These are phyloP conservation scores for Neuroscelio doddi DNA, from an alignment of 2,888 invertebrate species.

Conservation along the genomic window DNA sequence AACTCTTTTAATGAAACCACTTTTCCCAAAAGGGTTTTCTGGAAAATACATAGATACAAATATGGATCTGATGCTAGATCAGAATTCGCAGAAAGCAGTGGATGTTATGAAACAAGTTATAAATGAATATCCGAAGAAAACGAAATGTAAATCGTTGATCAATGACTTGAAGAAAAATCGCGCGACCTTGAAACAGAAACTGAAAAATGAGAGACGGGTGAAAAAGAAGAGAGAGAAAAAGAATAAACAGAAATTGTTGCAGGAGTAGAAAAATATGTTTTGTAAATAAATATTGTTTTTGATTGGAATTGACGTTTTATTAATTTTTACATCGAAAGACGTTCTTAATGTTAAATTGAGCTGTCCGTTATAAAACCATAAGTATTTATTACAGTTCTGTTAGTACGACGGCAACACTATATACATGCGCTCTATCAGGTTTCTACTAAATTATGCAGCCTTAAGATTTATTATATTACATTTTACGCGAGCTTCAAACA, in stretches of 20 bases:
- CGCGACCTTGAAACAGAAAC: slow-evolving; percentile 23
- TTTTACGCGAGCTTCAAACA: too few relatives aligned
- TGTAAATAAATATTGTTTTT: too few relatives aligned
- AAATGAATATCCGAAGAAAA: slow-evolving; percentile 47
- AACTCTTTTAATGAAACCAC: slow-evolving; percentile 74
- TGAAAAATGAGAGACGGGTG: slow-evolving; percentile 24
- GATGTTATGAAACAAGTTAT: slow-evolving; percentile 74
- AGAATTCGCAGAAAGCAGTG: slow-evolving; percentile 71
- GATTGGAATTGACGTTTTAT: too few relatives aligned
- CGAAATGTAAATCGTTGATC: slow-evolving; percentile 18
- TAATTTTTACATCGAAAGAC: too few relatives aligned
- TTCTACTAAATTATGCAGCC: too few relatives aligned
- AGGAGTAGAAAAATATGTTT: too few relatives aligned
- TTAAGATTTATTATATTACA: too few relatives aligned
- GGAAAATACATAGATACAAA: slow-evolving; percentile 76
- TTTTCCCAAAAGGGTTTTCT: slow-evolving; percentile 81
- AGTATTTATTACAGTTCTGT: too few relatives aligned
- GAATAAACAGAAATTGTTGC: slow-evolving; percentile 2
- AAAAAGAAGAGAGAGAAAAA: not conserved
- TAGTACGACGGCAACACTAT: too few relatives aligned
- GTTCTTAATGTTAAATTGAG: too few relatives aligned
- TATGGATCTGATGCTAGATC: slow-evolving; percentile 57
- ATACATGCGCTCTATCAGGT: too few relatives aligned
- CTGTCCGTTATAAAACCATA: too few relatives aligned
- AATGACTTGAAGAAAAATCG: slow-evolving; percentile 14